These are phyloP conservation scores for Chalcis sispes DNA, from an alignment of 2,888 invertebrate genomes.

Conservation along the genomic window DNA sequence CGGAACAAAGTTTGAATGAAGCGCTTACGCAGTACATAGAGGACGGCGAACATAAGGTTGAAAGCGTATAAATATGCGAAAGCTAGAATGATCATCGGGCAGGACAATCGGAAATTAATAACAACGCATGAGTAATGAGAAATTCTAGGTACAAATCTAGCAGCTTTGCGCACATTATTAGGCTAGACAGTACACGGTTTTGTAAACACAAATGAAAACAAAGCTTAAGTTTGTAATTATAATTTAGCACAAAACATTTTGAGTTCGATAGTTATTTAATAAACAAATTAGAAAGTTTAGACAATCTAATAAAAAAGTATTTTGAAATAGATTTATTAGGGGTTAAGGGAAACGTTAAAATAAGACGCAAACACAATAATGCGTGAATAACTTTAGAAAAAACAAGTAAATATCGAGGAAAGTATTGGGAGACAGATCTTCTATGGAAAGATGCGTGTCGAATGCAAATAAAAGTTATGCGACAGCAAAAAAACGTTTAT, in stretches of 20 bases:
- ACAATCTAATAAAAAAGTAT: too few relatives aligned
- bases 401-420: too few relatives aligned
- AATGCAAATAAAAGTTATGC: constrained; percentile 24
- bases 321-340: too few relatives aligned
- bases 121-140: background rate
- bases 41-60: background rate
- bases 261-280: too few relatives aligned
- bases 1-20: too few relatives aligned
- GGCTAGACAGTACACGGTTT: constrained; percentile 4
- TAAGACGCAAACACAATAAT: too few relatives aligned
- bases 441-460: constrained; percentile 49
- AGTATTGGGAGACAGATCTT: too few relatives aligned
- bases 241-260: background rate
- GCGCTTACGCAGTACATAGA: too few relatives aligned
- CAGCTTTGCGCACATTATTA: background rate
- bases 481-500: constrained; percentile 18
- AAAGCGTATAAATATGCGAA: background rate
- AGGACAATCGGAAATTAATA: constrained; percentile 16
- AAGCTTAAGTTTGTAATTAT: too few relatives aligned
- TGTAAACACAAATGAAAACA: background rate
- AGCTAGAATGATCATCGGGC: constrained; percentile 34
- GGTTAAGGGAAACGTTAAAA: too few relatives aligned
- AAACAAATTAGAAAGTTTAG: too few relatives aligned
- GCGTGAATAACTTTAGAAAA: too few relatives aligned
- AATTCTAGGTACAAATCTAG: background rate